Base-by-base conservation (phyloP, 2,888 invertebrate species). In the Euplexia lucipara region DNA sequence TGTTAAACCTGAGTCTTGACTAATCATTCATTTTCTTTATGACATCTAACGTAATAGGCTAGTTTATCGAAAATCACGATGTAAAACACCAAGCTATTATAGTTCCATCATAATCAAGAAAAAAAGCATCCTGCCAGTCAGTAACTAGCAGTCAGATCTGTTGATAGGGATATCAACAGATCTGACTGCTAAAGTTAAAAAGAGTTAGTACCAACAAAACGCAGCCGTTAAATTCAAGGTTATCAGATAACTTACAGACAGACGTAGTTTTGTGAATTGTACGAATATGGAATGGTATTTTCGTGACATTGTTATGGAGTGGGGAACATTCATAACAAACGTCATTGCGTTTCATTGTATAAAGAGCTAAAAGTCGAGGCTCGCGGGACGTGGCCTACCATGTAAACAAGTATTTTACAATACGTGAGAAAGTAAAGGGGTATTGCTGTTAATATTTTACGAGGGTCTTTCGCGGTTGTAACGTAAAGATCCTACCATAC, bases 401-500 rank as follows among this genome's bases (percentile, higher is more conserved):
- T 69, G 70, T 73, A 81, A 82, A 79, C 75, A 83, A 70, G 76
- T 78, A 79, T 74, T 78, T 83, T 83, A 85, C 77, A 76, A 79
- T 83, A 69, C 77, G 73, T 78, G 83, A 78, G 86, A 88, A 88
- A 87, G 84, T 81, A 82, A 81, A 82, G 83, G 81, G 83, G 85
- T 86, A 83, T 67, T 83, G 76, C 67, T 75, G 75, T 83, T 81
- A 82, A 82, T 81, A 69, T 80, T 88, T 89, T 84, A 89, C 83
- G 84, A 86, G 81, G 79, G 86, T 86, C 85, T 83, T 82, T 81
- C 68, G 76, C 71, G 72, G 63, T 80, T 73, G 63, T 69, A 68
- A 59, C 59, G 54, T 58, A 59, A 30, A 58, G 26, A 75, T 70
- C 54, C 49, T 70, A 59, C 14, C 60, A 60, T 60, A 48, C 32